These are phyloP conservation scores for Xerus rutilus DNA, from an alignment of 2,797 vertebrate species.

Conservation along the genomic window DNA sequence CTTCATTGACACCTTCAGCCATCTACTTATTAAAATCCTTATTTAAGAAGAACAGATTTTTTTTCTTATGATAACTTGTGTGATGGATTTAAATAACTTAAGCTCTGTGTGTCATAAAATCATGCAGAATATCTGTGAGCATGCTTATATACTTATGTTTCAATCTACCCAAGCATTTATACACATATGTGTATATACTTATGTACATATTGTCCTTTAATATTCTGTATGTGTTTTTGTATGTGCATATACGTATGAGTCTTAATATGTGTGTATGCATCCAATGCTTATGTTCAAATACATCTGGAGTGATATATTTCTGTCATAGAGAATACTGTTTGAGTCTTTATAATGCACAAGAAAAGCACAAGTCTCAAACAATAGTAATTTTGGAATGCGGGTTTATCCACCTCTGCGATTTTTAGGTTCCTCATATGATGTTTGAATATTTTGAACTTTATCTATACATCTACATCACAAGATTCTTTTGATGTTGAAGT, in stretches of 20 bases:
- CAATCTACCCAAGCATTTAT: background rate
- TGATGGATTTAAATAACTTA: background rate
- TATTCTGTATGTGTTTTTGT: background rate
- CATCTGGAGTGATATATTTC: background rate
- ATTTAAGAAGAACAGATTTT: background rate
- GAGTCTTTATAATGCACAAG: background rate
- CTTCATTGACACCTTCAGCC: conserved; percentile 26
- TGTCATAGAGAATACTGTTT: background rate
- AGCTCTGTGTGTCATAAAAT: background rate
- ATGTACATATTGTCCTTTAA: background rate
- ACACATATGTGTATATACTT: background rate
- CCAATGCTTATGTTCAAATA: background rate
- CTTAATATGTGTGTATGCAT: background rate
- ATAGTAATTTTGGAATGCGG: background rate
- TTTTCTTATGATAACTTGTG: background rate
- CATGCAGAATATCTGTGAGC: background rate
- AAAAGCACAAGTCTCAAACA: background rate
- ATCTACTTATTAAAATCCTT: conserved; percentile 31
- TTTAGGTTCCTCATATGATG: background rate
- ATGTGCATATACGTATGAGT: background rate
- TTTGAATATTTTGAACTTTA: background rate
- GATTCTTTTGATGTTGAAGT: conserved; percentile 14
- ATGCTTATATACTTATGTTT: background rate
- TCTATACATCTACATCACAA: background rate
- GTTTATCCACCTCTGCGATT: background rate